A percentile compares a stretch with the other conserved stretches of the same genome.
These are phyloP conservation scores for Cyphomyrmex costatus DNA, from an alignment of 1,140 invertebrate species.

Conservation along the genomic window DNA sequence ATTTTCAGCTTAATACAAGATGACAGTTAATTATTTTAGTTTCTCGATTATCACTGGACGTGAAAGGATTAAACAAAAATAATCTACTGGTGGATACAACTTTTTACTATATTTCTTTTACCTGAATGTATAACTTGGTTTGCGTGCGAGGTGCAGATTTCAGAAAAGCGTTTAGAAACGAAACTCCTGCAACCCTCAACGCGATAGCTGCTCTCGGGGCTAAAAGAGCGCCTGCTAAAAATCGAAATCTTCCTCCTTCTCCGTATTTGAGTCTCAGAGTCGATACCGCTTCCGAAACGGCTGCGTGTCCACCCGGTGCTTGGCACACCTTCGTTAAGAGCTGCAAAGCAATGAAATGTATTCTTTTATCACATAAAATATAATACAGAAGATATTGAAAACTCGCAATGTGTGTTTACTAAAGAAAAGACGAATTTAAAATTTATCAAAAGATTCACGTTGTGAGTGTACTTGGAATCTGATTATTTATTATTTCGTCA, in stretches of 20 bases:
- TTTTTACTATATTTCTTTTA: constrained; percentile 79
- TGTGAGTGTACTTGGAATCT: neutral
- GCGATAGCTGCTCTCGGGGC: constrained; percentile 90
- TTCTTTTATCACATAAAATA: neutral
- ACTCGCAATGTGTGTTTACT: neutral
- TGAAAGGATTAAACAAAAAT: neutral
- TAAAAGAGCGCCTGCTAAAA: constrained; percentile 95
- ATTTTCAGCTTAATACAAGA: neutral
- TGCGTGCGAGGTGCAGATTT: constrained; percentile 91
- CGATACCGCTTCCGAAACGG: constrained; percentile 96
- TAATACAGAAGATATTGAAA: neutral
- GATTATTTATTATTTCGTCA: neutral
- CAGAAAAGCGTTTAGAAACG: constrained; percentile 94
- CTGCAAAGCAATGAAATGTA: constrained; percentile 86
- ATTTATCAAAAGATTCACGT: constrained; percentile 5
- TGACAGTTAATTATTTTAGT: neutral
- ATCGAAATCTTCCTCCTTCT: constrained; percentile 96
- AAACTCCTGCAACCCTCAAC: constrained; percentile 93
- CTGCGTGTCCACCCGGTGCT: constrained; percentile 91
- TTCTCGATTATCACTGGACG: neutral
- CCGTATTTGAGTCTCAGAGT: constrained; percentile 95
- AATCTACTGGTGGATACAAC: neutral
- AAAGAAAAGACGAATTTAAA: neutral
- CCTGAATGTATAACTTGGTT: constrained; percentile 95
- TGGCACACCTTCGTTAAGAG: constrained; percentile 92